Percentiles rank a stretch among this genome's conserved stretches.
Evolutionary conservation across 2,113 vertebrate genomes (phyloP).

Genomic region (Nycticorax nycticorax): DNA sequence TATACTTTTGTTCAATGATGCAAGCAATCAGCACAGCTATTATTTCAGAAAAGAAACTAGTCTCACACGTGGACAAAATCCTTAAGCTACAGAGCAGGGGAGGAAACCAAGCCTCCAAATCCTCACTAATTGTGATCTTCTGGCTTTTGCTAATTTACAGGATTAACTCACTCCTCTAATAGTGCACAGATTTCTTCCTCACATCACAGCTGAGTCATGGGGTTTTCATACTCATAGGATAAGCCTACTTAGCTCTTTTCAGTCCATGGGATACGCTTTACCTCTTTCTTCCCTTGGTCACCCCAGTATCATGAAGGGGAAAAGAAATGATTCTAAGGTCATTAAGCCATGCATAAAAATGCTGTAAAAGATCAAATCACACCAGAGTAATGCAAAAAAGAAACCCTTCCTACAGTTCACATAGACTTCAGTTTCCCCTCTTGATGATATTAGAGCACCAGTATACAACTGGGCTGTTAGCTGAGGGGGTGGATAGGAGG

Average conservation of each 20-base stretch:
- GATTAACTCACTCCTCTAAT: slow-evolving; percentile 61
- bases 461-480: background rate
- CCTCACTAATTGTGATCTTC: slow-evolving; percentile 67
- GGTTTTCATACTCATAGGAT: slow-evolving; percentile 68
- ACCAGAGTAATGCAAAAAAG: slow-evolving; percentile 21
- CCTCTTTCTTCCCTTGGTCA: slow-evolving; percentile 46
- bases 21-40: background rate
- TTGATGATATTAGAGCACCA: background rate
- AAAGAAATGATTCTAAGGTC: slow-evolving; percentile 62
- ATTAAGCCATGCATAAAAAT: slow-evolving; percentile 70
- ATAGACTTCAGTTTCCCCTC: background rate
- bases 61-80: slow-evolving; percentile 22
- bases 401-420: background rate
- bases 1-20: background rate
- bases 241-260: slow-evolving; percentile 63
- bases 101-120: slow-evolving; percentile 59
- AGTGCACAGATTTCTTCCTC: slow-evolving; percentile 50
- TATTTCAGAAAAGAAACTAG: slow-evolving; percentile 3
- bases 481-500: background rate
- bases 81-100: slow-evolving; percentile 5
- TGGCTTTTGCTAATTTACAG: slow-evolving; percentile 59
- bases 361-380: slow-evolving; percentile 55
- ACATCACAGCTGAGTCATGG: slow-evolving; percentile 66
- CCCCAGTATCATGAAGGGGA: slow-evolving; percentile 19
- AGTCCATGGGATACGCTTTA: slow-evolving; percentile 63